Percentiles rank a stretch among this genome's conserved stretches.
These are phyloP conservation scores for Hofmannophila pseudospretella DNA, from an alignment of 2,888 invertebrate species.

Conservation along the genomic window DNA sequence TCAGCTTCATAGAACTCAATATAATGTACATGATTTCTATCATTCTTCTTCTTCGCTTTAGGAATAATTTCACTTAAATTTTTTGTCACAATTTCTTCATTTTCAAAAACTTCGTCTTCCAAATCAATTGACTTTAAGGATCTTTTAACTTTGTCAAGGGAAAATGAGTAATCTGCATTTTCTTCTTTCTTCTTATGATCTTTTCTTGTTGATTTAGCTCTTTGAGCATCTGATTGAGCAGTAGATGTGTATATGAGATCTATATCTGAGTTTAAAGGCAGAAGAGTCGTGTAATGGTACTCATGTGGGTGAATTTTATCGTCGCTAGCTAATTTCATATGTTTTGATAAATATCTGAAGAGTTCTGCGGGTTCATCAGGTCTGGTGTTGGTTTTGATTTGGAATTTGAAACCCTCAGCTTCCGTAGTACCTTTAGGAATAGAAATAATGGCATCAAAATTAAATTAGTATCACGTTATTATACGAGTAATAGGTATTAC, in stretches of 20 bases:
- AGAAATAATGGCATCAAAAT: no score
- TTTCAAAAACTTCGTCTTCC: neutral
- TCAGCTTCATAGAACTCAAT: neutral
- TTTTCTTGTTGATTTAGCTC: neutral
- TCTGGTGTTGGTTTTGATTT: neutral
- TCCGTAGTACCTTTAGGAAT: neutral
- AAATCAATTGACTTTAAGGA: constrained; percentile 19
- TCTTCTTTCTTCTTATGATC: neutral
- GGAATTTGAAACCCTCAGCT: constrained; percentile 22
- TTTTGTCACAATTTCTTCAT: neutral
- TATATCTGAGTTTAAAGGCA: neutral
- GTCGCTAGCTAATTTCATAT: constrained; percentile 22
- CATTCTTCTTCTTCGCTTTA: neutral
- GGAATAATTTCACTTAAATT: neutral
- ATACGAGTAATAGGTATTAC: no score
- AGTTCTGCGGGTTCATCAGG: constrained; percentile 25
- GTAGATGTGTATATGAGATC: neutral
- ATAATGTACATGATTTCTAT: neutral
- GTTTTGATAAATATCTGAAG: constrained; percentile 22
- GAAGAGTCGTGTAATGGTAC: neutral
- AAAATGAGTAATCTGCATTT: neutral
- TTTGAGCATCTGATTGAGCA: neutral
- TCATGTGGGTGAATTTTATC: constrained; percentile 1
- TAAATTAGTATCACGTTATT: no score
- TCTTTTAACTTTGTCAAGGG: neutral